Evolutionary conservation across 2,888 invertebrate species (phyloP), one percentile per base, ranked within the genome.

Genomic region (Pteria penguin): DNA sequence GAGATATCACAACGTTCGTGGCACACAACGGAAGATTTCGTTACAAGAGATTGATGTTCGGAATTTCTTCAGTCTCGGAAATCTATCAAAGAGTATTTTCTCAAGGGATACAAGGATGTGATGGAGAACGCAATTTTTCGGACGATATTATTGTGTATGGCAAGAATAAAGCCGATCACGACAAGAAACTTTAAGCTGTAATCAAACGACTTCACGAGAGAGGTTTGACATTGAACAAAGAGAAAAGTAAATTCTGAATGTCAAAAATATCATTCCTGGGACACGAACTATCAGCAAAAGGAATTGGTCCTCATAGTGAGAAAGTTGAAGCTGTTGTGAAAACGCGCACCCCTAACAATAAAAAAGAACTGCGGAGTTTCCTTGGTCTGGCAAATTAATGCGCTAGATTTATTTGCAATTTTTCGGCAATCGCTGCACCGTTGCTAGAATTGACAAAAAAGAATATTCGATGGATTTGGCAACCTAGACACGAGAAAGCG

Each of bases 1-100:
- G 81, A 4, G 73, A 71, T 18, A 83, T 84, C 22, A 82, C 84
- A 32, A 83, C 83, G 22, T 84, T 84, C 62, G 75, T 75, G 18
- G 79, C 82, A 33, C 76, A 84, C 54, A 65, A 31, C 32, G 79
- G 76, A 22, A 67, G 82, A 4, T 82, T 58, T 29, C 22, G 81
- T 11, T 81, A 75, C 55, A 74, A 72, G 61, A 32, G 77, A 2
- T 62, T 83, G 11, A 60, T 73, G 67, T 84, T 82, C 63, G 80
- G 72, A n/a, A 76, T 84, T 1, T 72, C 52, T 27, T 63, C 66
- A 4, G 84, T 81, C 0, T 70, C 73, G 22, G 79, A 83, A 55
- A 68, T 72, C 33, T 84, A 80, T 61, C 84, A 82, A 33, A 66
- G 78, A 33, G 65, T 80, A 29, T 58, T 80, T 33, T 31, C 31